phyloP scores from a whole-genome alignment of 2,113 vertebrate genomes.

The Stigmatopora nigra region DNA sequence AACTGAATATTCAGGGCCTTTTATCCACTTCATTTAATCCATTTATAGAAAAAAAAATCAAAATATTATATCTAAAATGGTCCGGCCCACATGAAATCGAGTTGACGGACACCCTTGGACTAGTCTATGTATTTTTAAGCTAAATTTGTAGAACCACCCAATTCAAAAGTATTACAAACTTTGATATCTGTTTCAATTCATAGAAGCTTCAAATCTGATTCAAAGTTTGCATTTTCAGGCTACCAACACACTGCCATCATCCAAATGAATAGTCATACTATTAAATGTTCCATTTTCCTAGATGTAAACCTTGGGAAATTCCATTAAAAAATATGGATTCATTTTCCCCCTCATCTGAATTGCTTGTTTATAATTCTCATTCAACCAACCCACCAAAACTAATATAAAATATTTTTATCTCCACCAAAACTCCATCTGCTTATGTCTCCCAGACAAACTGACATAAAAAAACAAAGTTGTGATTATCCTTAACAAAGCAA shows the following conservation, averaged over 20 bases:
- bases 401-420: slow-evolving; percentile 9
- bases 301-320: not conserved
- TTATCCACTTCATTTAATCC: too few relatives aligned
- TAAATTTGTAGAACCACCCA: not conserved
- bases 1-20: too few relatives aligned
- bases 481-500: slow-evolving; percentile 10
- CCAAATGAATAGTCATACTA: not conserved
- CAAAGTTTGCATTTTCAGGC: not conserved
- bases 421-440: slow-evolving; percentile 29
- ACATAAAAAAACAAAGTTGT: not conserved
- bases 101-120: too few relatives aligned
- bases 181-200: not conserved
- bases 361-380: not conserved
- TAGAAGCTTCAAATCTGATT: not conserved
- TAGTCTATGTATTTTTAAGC: not conserved
- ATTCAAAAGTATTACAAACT: not conserved
- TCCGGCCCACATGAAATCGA: too few relatives aligned
- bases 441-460: slow-evolving; percentile 18
- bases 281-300: too few relatives aligned
- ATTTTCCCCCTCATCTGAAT: not conserved
- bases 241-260: not conserved
- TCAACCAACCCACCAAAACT: not conserved
- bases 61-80: too few relatives aligned
- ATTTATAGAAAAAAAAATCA: too few relatives aligned
- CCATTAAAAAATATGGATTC: not conserved